Conservation (phyloP, 2,888 invertebrate species). For the Cistogaster globosa region DNA sequence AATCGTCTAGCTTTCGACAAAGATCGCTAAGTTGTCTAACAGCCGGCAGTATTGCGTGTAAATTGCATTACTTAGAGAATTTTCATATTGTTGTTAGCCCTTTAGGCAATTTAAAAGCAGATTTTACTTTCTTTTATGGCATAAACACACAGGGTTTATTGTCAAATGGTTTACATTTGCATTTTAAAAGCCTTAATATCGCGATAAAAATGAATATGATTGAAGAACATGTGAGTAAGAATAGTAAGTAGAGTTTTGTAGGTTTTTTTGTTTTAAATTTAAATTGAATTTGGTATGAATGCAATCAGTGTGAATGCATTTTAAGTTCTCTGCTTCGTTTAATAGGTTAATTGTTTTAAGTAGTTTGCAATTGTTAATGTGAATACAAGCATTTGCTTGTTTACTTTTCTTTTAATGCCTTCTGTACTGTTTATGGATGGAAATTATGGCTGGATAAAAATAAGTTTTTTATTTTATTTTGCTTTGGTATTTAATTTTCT, state of each 20-base stretch:
- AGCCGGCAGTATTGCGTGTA: no score
- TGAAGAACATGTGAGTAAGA: not conserved
- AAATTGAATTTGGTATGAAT: constrained; percentile 45
- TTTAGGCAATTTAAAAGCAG: constrained; percentile 7
- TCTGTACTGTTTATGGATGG: no score
- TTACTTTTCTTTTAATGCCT: not conserved
- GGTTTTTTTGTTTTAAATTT: constrained; percentile 9
- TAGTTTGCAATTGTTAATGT: constrained; percentile 41
- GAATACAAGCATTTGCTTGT: not conserved
- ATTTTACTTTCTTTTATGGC: constrained; percentile 9
- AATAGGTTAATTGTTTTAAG: constrained; percentile 66
- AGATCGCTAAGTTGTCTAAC: no score
- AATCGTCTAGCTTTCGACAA: no score
- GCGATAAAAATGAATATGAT: constrained; percentile 31
- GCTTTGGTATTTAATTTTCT: constrained; percentile 23
- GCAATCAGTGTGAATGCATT: not conserved
- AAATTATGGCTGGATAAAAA: no score
- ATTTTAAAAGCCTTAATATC: constrained; percentile 33
- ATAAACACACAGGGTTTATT: not conserved
- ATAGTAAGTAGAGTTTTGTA: constrained; percentile 17
- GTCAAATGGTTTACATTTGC: constrained; percentile 26
- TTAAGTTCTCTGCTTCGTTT: constrained; percentile 24
- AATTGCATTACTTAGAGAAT: constrained; percentile 2
- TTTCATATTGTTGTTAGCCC: constrained; percentile 52
- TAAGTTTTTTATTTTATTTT: not conserved